Evolutionary conservation across 2,888 invertebrate genomes (phyloP).

Genomic region (Prenolepis imparis): DNA sequence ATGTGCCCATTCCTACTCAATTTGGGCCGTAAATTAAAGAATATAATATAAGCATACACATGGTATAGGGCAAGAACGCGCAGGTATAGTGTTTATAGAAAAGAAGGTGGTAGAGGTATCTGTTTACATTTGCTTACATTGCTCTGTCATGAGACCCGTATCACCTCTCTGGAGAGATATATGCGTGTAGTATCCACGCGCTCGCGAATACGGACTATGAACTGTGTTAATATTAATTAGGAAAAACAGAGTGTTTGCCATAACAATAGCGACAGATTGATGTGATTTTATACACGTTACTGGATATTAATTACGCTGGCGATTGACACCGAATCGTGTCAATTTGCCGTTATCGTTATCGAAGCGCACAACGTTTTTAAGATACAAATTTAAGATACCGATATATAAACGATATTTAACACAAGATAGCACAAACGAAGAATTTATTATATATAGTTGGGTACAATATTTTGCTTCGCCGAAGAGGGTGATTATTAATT

Average conservation of each 20-base stretch:
- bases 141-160: neutral
- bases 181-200: neutral
- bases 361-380: neutral
- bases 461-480: neutral
- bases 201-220: neutral
- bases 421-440: neutral
- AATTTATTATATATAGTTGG: neutral
- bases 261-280: constrained; percentile 49
- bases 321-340: constrained; percentile 27
- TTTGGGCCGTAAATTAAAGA: neutral
- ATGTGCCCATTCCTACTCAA: neutral
- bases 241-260: neutral
- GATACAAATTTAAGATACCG: constrained; percentile 11
- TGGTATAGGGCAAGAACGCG: neutral
- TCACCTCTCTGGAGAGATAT: neutral
- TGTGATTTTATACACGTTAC: constrained; percentile 11
- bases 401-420: neutral
- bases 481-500: neutral
- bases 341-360: constrained; percentile 53
- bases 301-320: neutral
- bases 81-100: constrained; percentile 24
- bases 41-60: neutral
- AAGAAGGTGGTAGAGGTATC: constrained; percentile 16
- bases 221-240: neutral
- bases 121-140: no score